Conservation (phyloP, 1,140 invertebrate genomes). For the Anastrepha ludens region DNA sequence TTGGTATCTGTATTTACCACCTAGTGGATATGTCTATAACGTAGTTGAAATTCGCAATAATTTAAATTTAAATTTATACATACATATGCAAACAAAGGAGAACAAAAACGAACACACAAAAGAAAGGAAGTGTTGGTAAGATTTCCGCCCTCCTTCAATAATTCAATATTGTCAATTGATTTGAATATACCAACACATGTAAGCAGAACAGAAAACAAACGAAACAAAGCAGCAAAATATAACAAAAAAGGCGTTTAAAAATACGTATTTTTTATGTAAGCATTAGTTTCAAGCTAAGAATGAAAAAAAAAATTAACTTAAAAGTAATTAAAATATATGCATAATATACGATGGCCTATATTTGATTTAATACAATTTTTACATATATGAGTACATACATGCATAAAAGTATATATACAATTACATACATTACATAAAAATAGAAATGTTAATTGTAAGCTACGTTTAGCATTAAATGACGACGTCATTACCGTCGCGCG, state of each 20-base stretch:
- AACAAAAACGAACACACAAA: not conserved
- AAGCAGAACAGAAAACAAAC: not conserved
- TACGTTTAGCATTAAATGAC: constrained; percentile 44
- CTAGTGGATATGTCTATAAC: not conserved
- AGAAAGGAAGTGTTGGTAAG: constrained; percentile 5
- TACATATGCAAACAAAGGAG: not conserved
- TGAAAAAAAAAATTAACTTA: not conserved
- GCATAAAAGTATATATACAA: not conserved
- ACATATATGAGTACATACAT: constrained; percentile 42
- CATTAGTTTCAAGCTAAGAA: constrained; percentile 43
- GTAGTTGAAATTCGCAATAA: not conserved
- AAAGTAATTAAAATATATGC: constrained; percentile 42
- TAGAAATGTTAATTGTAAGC: constrained; percentile 49
- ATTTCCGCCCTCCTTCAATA: constrained; percentile 28
- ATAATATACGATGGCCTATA: constrained; percentile 43
- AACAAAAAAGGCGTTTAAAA: constrained; percentile 4
- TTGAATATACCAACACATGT: not conserved
- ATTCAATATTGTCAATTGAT: constrained; percentile 43
- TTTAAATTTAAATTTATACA: not conserved
- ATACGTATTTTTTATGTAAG: constrained; percentile 37
- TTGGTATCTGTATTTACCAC: constrained; percentile 13
- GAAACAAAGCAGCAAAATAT: not conserved
- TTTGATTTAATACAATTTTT: constrained; percentile 52
- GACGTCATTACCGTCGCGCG: constrained; percentile 15
- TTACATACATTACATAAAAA: constrained; percentile 27